A percentile compares a stretch with the other conserved stretches of the same genome.
phyloP scores from a whole-genome alignment of 2,888 invertebrate species.

The Notodonta dromedarius region DNA sequence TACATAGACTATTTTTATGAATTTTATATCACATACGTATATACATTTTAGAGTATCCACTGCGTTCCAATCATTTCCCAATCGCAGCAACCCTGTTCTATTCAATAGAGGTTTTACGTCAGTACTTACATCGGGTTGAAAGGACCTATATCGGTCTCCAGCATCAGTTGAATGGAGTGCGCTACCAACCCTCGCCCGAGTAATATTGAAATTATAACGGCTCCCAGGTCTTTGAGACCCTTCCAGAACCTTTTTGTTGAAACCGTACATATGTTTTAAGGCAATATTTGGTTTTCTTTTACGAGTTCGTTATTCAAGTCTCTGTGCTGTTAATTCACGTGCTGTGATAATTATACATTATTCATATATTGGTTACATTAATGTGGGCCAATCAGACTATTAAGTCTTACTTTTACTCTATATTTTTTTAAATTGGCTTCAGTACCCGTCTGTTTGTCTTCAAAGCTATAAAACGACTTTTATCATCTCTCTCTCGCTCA shows the following conservation, averaged over 20 bases:
- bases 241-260: slow-evolving; percentile 2
- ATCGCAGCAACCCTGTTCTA: not conserved
- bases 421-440: too few species aligned
- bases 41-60: not conserved
- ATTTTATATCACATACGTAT: not conserved
- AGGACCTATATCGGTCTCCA: slow-evolving; percentile 3
- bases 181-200: not conserved
- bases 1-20: not conserved
- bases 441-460: too few species aligned
- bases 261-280: not conserved
- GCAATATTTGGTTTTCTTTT: not conserved
- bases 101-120: not conserved
- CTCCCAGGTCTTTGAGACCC: slow-evolving; percentile 1
- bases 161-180: slow-evolving; percentile 7
- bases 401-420: too few species aligned
- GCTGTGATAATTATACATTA: too few species aligned
- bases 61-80: not conserved
- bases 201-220: slow-evolving; percentile 4
- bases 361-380: too few species aligned
- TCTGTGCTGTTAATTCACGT: too few species aligned
- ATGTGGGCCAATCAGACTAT: too few species aligned
- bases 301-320: not conserved
- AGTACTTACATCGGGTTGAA: not conserved
- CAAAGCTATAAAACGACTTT: too few species aligned
- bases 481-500: too few species aligned